Percentiles rank a stretch among this genome's conserved stretches.
phyloP scores from a whole-genome alignment of 2,113 vertebrate genomes.

The Chaenogobius annularis region DNA sequence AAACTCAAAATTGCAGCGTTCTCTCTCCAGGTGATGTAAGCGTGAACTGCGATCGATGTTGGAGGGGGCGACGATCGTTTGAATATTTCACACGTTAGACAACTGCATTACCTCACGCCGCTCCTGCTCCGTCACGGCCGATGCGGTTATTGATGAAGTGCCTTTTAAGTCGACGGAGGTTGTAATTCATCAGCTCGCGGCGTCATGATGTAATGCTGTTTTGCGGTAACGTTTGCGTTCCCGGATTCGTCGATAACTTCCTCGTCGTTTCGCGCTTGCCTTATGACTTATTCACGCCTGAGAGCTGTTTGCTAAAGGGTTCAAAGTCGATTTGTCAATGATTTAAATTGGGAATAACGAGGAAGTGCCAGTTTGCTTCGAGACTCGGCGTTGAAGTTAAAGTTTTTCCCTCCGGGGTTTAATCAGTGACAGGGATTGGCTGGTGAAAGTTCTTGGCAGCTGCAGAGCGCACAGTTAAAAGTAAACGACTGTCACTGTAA shows the following conservation, averaged over 20 bases:
- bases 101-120: not conserved
- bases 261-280: not conserved
- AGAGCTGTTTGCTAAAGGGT: constrained; percentile 22
- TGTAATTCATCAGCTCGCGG: not conserved
- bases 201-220: not conserved
- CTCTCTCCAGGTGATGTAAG: not conserved
- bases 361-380: constrained; percentile 7
- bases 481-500: not conserved
- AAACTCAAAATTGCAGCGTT: no score
- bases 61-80: not conserved
- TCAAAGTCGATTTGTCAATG: constrained; percentile 15
- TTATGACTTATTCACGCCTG: constrained; percentile 12
- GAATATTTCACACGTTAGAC: not conserved
- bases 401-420: constrained; percentile 7
- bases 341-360: constrained; percentile 9
- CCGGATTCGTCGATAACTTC: not conserved
- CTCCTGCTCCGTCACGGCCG: not conserved
- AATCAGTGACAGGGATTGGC: constrained; percentile 38
- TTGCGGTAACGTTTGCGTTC: not conserved
- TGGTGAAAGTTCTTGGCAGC: not conserved
- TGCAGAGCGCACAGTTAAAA: not conserved
- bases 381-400: not conserved
- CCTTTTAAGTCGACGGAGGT: not conserved
- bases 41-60: not conserved
- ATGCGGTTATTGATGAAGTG: not conserved